Percentiles rank a stretch among this genome's conserved stretches.
phyloP scores from a whole-genome alignment of 2,888 invertebrate genomes.

The Drosophila kanekoi region DNA sequence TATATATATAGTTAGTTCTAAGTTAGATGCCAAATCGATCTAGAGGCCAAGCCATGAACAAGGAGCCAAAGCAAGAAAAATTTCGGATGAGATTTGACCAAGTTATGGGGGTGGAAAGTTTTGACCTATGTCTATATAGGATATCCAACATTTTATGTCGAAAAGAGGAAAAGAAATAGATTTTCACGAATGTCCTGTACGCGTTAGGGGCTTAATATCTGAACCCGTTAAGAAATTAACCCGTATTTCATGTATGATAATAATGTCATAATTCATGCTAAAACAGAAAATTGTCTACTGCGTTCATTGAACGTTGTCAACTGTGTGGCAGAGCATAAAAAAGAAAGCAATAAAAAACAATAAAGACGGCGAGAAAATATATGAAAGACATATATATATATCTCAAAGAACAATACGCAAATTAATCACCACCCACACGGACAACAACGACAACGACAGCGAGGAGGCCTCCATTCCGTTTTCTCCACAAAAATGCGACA shows the following conservation, averaged over 20 bases:
- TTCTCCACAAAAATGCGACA: constrained; percentile 75
- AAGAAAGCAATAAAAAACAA: constrained; percentile 33
- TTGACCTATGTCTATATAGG: too few species aligned
- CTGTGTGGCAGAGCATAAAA: constrained; percentile 16
- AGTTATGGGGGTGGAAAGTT: too few species aligned
- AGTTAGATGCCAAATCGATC: too few species aligned
- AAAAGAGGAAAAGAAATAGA: too few species aligned
- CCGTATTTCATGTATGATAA: constrained; percentile 10
- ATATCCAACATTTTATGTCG: too few species aligned
- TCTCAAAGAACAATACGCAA: constrained; percentile 68
- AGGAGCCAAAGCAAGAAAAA: too few species aligned
- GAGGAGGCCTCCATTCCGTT: constrained; percentile 32
- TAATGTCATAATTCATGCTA: constrained; percentile 38
- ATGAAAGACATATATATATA: constrained; percentile 49
- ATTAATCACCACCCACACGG: constrained; percentile 73
- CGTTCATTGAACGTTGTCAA: constrained; percentile 48
- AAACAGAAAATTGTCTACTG: constrained; percentile 22
- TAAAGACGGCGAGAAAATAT: not conserved
- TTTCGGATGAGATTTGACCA: too few species aligned
- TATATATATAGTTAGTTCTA: too few species aligned
- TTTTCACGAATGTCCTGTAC: too few species aligned
- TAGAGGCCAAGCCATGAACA: too few species aligned
- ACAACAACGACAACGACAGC: constrained; percentile 4
- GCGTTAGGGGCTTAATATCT: too few species aligned
- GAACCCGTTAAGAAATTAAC: constrained; percentile 11